Percentiles rank a stretch among this genome's conserved stretches.
Conservation (phyloP, 2,888 invertebrate species). For the Apodemia zela region DNA sequence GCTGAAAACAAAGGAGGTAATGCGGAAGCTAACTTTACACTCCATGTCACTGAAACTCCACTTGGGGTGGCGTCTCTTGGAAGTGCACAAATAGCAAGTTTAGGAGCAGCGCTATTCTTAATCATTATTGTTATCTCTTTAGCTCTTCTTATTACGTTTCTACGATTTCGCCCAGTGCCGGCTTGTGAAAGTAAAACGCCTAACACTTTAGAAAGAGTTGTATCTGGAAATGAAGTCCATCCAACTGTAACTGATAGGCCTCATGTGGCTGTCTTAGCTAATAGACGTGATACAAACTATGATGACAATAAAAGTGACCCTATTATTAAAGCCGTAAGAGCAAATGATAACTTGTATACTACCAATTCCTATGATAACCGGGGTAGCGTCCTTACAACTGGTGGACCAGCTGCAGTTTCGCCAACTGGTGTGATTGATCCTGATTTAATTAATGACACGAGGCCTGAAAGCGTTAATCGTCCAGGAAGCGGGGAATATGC, state of each 20-base stretch:
- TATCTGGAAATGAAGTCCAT: slow-evolving; percentile 79
- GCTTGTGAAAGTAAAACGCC: slow-evolving; percentile 88
- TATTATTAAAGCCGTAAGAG: background rate
- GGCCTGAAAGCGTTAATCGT: slow-evolving; percentile 80
- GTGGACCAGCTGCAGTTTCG: slow-evolving; percentile 83
- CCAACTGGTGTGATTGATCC: slow-evolving; percentile 90
- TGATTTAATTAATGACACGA: slow-evolving; percentile 91
- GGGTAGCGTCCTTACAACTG: slow-evolving; percentile 3
- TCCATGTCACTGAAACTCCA: slow-evolving; percentile 88
- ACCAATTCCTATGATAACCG: slow-evolving; percentile 1
- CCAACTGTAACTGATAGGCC: slow-evolving; percentile 37
- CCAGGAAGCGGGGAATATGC: slow-evolving; percentile 90
- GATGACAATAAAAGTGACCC: background rate
- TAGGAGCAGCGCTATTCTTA: slow-evolving; percentile 90
- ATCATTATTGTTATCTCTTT: slow-evolving; percentile 88
- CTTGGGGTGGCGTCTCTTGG: slow-evolving; percentile 91
- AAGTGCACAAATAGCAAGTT: slow-evolving; percentile 91
- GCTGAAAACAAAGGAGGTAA: slow-evolving; percentile 94
- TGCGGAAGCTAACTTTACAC: slow-evolving; percentile 93
- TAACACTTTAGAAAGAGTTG: slow-evolving; percentile 86
- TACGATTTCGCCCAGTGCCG: slow-evolving; percentile 86
- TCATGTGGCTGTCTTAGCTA: slow-evolving; percentile 12
- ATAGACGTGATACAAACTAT: background rate
- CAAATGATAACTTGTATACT: slow-evolving; percentile 1
- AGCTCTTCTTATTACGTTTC: slow-evolving; percentile 85